Base-by-base conservation (phyloP, 1,140 invertebrate genomes). In the Leptinotarsa undecemlineata region DNA sequence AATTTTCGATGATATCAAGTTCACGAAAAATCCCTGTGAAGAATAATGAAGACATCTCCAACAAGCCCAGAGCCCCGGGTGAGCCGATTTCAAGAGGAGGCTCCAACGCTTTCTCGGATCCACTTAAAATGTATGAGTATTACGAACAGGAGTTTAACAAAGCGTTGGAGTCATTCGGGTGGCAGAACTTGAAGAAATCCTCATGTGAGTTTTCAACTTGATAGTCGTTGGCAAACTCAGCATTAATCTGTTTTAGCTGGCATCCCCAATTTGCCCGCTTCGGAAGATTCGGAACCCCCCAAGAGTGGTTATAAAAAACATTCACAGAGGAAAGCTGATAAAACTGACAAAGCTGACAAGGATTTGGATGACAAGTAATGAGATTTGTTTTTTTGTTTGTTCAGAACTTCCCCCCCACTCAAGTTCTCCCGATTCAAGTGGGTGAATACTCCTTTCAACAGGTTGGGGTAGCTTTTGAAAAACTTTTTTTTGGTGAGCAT, bases 351-450 rank as follows among this genome's bases (percentile, higher is more conserved):
- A 79, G 51, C 77, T 26, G 88, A 89, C 81, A 74, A 76, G 64
- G 86, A 87, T 82, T 75, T 89, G 48, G 88, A 89, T 85, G 86
- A 86, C 85, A 85, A 86, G 88, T 88, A 84, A 81, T 86, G 74
- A 4, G n/a, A 42, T 42, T 47, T 68, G 1, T 47, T n/a, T 15
- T 63, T 20, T 61, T 13, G 26, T 33, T 33, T 42, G 8, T 11
- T 11, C 8, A 11, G 33, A 42, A 42, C 33, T 11, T 42, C 1
- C 33, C 33, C n/a, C n/a, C n/a, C n/a, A n/a, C n/a, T n/a, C n/a
- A n/a, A n/a, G n/a, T n/a, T n/a, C n/a, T n/a, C n/a, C 33, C 6
- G 5, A 11, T 8, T 42, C 33, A 42, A 42, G 33, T 42, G 33
- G 8, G 33, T 11, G 33, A 33, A 33, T 11, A 8, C 11, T 42